Evolutionary conservation across 2,113 vertebrate genomes (phyloP).

Genomic region (Grus americana): DNA sequence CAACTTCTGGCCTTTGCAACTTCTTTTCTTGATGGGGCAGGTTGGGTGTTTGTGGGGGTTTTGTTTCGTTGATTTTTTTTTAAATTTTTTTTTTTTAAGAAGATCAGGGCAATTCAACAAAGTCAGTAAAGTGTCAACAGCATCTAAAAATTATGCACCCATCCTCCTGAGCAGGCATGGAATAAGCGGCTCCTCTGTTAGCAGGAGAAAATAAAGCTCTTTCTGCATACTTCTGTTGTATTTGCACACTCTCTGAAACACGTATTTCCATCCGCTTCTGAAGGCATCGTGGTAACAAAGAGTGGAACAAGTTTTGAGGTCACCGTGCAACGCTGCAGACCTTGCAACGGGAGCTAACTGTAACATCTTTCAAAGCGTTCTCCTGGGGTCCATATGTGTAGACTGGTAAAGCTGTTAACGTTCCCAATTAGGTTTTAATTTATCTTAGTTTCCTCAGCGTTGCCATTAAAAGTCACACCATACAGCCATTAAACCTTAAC

Average conservation of each 20-base stretch:
- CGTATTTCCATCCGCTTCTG: background rate
- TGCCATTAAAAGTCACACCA: constrained; percentile 72
- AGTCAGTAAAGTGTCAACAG: background rate
- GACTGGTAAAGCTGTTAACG: constrained; percentile 84
- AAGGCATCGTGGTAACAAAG: background rate
- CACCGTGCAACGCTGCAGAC: constrained; percentile 60
- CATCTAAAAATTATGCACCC: background rate
- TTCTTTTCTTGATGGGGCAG: no score
- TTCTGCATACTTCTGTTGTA: background rate
- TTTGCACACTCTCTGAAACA: background rate
- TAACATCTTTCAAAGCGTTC: constrained; percentile 78
- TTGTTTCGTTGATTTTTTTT: background rate
- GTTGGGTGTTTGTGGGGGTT: background rate
- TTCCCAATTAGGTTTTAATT: constrained; percentile 86
- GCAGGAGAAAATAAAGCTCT: background rate
- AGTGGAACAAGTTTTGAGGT: constrained; percentile 44
- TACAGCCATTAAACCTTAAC: constrained; percentile 70
- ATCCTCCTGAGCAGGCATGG: background rate
- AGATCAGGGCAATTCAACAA: accelerated
- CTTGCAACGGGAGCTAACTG: constrained; percentile 85
- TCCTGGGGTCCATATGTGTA: constrained; percentile 80
- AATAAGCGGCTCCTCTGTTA: background rate
- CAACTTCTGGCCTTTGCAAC: accelerated
- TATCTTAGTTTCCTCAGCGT: constrained; percentile 78
- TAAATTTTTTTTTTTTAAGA: background rate